phyloP scores from a whole-genome alignment of 1,140 invertebrate species.

The Galendromus occidentalis region DNA sequence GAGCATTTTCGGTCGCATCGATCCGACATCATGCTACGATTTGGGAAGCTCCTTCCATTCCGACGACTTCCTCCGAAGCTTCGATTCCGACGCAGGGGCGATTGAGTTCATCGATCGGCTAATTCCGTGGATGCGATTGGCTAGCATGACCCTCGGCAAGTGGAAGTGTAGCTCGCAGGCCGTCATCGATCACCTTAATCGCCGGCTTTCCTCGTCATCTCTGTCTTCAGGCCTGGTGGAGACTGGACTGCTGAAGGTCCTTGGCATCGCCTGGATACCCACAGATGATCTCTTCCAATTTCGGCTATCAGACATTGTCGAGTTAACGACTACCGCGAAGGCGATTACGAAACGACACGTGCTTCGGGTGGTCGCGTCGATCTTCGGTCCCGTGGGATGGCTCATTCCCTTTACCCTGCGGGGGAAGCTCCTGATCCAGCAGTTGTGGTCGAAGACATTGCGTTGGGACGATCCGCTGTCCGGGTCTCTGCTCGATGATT shows the following conservation, averaged over 20 bases:
- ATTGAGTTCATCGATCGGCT: no score
- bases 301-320: not conserved
- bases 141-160: no score
- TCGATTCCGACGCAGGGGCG: no score
- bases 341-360: constrained; percentile 16
- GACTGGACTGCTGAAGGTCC: not conserved
- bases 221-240: not conserved
- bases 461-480: constrained; percentile 17
- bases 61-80: no score
- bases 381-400: constrained; percentile 19
- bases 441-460: constrained; percentile 14
- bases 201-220: no score
- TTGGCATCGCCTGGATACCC: constrained; percentile 12
- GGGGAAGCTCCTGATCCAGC: constrained; percentile 17
- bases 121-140: no score
- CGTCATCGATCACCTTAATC: no score
- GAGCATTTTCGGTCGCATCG: no score
- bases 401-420: constrained; percentile 12
- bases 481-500: constrained; percentile 7
- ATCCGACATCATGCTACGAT: no score
- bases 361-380: constrained; percentile 12
- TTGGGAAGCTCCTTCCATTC: no score
- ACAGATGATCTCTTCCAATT: constrained; percentile 9
- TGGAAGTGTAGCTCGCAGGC: no score
- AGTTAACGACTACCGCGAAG: not conserved